Conservation (phyloP, 2,888 invertebrate genomes). For the Leucophenga maculata region DNA sequence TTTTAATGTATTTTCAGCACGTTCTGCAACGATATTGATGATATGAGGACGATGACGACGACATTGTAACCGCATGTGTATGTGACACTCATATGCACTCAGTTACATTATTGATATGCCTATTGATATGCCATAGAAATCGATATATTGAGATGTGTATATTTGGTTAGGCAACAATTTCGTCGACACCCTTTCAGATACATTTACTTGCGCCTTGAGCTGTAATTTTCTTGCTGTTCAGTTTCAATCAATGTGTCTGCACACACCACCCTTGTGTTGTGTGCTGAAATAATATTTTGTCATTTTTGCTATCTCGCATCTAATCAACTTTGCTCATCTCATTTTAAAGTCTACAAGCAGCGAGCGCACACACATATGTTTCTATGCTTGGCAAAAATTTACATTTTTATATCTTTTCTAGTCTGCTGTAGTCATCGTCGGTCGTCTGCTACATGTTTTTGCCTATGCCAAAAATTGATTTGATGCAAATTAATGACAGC, state of each 20-base stretch:
- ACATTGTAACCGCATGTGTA: conserved; percentile 25
- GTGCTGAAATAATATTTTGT: conserved; percentile 62
- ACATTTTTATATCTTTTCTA: conserved; percentile 55
- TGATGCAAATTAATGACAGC: conserved; percentile 65
- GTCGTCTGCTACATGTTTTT: neutral
- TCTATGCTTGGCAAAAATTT: conserved; percentile 46
- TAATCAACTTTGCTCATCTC: conserved; percentile 56
- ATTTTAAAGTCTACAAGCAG: conserved; percentile 37
- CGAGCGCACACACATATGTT: conserved; percentile 16
- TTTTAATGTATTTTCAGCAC: conserved; percentile 63
- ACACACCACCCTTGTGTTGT: conserved; percentile 19
- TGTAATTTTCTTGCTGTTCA: conserved; percentile 8
- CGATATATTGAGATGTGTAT: conserved; percentile 32
- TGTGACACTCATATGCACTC: conserved; percentile 10
- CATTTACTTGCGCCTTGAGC: neutral
- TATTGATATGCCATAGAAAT: conserved; percentile 50
- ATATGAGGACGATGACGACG: conserved; percentile 27
- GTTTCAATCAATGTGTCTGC: neutral
- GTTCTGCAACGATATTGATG: conserved; percentile 47
- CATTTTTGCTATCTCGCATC: conserved; percentile 51
- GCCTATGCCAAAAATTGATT: conserved; percentile 51
- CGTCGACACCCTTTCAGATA: conserved; percentile 22
- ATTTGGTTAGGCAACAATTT: conserved; percentile 20
- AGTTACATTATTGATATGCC: conserved; percentile 55
- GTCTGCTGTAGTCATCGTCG: neutral